A percentile compares a stretch with the other conserved stretches of the same genome.
Evolutionary conservation across 2,797 vertebrate genomes (phyloP).

Genomic region (Lepilemur ruficaudatus): DNA sequence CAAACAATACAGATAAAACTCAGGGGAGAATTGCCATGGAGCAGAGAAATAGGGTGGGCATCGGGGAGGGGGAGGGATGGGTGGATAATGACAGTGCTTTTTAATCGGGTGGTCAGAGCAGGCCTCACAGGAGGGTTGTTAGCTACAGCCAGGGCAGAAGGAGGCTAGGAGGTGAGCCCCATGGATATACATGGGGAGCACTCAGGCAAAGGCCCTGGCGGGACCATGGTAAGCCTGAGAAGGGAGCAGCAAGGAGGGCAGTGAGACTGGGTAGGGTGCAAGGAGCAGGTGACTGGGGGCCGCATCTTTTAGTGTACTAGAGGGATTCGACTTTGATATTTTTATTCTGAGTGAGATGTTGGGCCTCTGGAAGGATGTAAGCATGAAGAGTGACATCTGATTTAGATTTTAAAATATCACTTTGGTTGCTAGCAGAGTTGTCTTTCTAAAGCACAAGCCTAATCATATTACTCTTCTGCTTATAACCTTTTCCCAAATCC

Average conservation of each 20-base stretch:
- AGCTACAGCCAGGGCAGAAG: neutral
- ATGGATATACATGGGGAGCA: fast-evolving
- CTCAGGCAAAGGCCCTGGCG: neutral
- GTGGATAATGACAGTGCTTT: neutral
- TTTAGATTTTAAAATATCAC: neutral
- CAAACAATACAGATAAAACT: neutral
- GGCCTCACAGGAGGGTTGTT: neutral
- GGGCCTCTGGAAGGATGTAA: neutral
- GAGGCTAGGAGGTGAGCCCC: neutral
- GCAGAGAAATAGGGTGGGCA: no score
- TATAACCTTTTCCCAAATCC: neutral
- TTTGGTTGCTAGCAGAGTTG: neutral
- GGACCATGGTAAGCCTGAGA: neutral
- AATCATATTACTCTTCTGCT: neutral
- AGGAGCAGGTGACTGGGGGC: neutral
- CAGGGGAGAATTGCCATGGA: neutral
- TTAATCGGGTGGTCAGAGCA: neutral
- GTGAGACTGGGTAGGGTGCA: fast-evolving
- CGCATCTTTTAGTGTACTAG: neutral
- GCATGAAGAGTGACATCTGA: neutral
- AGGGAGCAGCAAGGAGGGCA: neutral
- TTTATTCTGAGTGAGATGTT: neutral
- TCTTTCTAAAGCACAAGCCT: neutral
- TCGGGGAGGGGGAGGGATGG: neutral
- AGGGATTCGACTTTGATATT: no score